These are phyloP conservation scores for Carassius gibelio DNA, from an alignment of 2,113 vertebrate species.

Conservation along the genomic window DNA sequence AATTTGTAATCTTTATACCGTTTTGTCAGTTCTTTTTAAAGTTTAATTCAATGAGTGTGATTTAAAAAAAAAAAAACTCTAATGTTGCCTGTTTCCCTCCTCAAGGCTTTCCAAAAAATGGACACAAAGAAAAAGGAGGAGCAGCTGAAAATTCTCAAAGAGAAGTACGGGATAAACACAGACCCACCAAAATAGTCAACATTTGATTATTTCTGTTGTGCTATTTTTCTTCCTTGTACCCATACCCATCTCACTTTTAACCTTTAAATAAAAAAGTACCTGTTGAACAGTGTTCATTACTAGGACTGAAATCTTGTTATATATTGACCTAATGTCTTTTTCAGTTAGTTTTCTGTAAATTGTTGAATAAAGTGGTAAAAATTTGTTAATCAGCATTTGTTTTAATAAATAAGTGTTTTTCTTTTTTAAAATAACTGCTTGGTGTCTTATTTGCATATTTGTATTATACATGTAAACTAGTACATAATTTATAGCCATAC, in stretches of 20 bases:
- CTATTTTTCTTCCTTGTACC: not conserved
- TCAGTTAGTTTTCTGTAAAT: not conserved
- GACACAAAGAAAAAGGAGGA: conserved; percentile 99
- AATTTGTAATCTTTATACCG: too few relatives aligned
- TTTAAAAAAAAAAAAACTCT: too few relatives aligned
- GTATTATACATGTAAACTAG: not conserved
- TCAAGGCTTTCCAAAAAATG: conserved; percentile 99
- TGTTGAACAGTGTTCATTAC: not conserved
- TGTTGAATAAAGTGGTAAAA: not conserved
- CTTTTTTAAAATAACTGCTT: conserved; percentile 3
- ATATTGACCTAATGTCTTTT: not conserved
- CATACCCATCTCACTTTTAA: not conserved
- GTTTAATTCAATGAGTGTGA: not conserved
- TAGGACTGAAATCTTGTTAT: not conserved
- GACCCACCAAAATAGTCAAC: conserved; percentile 89
- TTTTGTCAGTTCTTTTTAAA: too few relatives aligned
- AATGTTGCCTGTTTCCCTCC: not conserved
- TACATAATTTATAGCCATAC: too few relatives aligned
- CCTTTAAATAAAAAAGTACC: not conserved
- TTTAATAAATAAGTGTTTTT: not conserved
- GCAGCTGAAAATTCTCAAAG: conserved; percentile 96
- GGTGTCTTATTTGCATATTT: not conserved
- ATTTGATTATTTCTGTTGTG: not conserved
- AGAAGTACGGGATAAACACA: conserved; percentile 99
- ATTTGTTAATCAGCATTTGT: not conserved